Percentiles rank a stretch among this genome's conserved stretches.
phyloP scores from a whole-genome alignment of 2,888 invertebrate genomes.

The Andrena camellia region DNA sequence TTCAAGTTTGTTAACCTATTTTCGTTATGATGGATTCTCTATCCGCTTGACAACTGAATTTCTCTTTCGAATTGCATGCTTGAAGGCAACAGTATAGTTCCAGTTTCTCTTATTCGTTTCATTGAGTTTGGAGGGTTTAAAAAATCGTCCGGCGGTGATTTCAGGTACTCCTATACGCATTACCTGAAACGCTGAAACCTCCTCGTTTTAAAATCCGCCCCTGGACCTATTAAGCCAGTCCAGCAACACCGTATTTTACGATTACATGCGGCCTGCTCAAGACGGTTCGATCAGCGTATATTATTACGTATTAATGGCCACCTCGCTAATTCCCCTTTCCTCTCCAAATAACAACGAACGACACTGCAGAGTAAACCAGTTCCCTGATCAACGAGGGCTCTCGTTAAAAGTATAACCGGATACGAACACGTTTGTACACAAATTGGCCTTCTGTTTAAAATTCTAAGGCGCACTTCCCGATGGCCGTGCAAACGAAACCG shows the following conservation, averaged over 20 bases:
- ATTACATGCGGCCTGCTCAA: conserved; percentile 26
- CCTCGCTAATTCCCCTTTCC: conserved; percentile 7
- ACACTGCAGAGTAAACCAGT: conserved; percentile 47
- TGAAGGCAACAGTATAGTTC: too few relatives aligned
- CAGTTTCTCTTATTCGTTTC: too few relatives aligned
- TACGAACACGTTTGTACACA: conserved; percentile 24
- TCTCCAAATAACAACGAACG: conserved; percentile 18
- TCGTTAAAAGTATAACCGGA: conserved; percentile 26
- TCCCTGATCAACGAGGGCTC: conserved; percentile 20
- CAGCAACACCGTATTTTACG: conserved; percentile 38
- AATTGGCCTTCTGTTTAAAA: conserved; percentile 28
- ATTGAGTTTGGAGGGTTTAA: too few relatives aligned
- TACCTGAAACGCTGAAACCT: conserved; percentile 17
- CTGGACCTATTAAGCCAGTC: conserved; percentile 18
- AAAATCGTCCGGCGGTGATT: neutral
- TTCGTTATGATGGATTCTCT: too few relatives aligned
- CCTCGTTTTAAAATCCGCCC: conserved; percentile 4
- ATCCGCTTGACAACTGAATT: too few relatives aligned
- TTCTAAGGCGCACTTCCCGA: conserved; percentile 16
- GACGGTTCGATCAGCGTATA: conserved; percentile 39
- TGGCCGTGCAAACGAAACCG: neutral
- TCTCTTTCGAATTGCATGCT: too few relatives aligned
- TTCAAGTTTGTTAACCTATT: too few relatives aligned
- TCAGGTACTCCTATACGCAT: conserved; percentile 13
- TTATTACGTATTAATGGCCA: conserved; percentile 39